Percentiles rank a stretch among this genome's conserved stretches.
Conservation (phyloP, 2,797 vertebrate species). For the Lutjanus argentimaculatus region DNA sequence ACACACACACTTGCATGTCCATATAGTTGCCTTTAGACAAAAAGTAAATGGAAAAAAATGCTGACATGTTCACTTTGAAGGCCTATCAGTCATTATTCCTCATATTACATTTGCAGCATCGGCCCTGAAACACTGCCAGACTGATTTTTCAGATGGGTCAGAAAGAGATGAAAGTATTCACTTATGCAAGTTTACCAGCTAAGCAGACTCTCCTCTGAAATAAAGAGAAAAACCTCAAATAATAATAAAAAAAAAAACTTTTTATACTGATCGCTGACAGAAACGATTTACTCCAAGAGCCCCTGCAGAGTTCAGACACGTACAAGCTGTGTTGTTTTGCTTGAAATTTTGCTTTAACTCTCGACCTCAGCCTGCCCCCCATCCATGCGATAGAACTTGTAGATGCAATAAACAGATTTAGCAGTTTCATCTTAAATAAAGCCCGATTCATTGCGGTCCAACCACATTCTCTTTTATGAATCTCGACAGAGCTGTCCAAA, state of each 20-base stretch:
- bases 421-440: neutral
- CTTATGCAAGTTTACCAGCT: neutral
- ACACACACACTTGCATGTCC: neutral
- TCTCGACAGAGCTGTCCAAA: neutral
- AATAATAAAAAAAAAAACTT: neutral
- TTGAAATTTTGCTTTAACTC: neutral
- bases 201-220: neutral
- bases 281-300: neutral
- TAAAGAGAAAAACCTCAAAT: neutral
- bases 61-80: constrained; percentile 1
- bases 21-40: constrained; percentile 9
- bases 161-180: constrained; percentile 2
- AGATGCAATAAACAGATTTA: neutral
- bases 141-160: neutral
- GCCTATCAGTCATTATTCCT: constrained; percentile 2
- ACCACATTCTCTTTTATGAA: neutral
- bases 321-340: neutral
- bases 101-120: neutral
- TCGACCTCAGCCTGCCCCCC: neutral
- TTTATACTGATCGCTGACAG: neutral
- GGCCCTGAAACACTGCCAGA: neutral
- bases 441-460: neutral
- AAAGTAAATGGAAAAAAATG: neutral
- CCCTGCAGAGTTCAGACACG: constrained; percentile 4
- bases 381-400: neutral